phyloP scores from a whole-genome alignment of 2,113 vertebrate species.

The Spea multiplicata region DNA sequence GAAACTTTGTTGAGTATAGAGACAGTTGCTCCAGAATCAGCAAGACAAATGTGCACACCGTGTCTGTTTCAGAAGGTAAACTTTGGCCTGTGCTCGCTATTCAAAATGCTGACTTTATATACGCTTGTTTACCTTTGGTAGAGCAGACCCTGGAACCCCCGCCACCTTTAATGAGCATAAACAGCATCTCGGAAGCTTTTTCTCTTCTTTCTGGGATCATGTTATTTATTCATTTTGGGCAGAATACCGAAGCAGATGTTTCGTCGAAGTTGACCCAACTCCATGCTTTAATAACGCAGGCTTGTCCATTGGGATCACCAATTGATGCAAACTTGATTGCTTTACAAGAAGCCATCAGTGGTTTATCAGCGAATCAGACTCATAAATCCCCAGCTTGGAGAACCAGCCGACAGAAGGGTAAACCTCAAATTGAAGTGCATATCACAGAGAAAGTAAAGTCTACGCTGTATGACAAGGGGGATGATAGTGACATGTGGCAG shows the following conservation, averaged over 20 bases:
- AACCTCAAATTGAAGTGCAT: constrained; percentile 77
- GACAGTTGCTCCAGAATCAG: constrained; percentile 78
- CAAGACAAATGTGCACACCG: constrained; percentile 67
- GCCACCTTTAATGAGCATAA: constrained; percentile 74
- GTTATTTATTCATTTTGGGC: constrained; percentile 71
- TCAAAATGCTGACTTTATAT: constrained; percentile 71
- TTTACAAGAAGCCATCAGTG: constrained; percentile 59
- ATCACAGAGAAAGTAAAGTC: constrained; percentile 85
- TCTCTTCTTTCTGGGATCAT: constrained; percentile 75
- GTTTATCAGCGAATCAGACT: constrained; percentile 57
- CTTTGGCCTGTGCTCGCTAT: constrained; percentile 87
- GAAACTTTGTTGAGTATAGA: constrained; percentile 69
- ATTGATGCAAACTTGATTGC: constrained; percentile 70
- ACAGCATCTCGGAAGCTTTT: constrained; percentile 82
- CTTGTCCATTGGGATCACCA: constrained; percentile 85
- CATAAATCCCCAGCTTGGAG: constrained; percentile 89
- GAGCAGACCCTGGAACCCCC: constrained; percentile 73
- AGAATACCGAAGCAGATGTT: constrained; percentile 71
- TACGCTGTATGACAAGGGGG: constrained; percentile 83
- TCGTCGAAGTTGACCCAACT: constrained; percentile 70
- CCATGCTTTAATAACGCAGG: constrained; percentile 73
- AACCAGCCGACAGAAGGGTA: constrained; percentile 75
- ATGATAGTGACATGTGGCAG: constrained; percentile 82
- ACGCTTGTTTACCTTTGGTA: constrained; percentile 80
- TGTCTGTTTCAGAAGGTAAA: constrained; percentile 61